phyloP scores from a whole-genome alignment of 92 coral and sea anemone species.

The Meandrina meandrites region DNA sequence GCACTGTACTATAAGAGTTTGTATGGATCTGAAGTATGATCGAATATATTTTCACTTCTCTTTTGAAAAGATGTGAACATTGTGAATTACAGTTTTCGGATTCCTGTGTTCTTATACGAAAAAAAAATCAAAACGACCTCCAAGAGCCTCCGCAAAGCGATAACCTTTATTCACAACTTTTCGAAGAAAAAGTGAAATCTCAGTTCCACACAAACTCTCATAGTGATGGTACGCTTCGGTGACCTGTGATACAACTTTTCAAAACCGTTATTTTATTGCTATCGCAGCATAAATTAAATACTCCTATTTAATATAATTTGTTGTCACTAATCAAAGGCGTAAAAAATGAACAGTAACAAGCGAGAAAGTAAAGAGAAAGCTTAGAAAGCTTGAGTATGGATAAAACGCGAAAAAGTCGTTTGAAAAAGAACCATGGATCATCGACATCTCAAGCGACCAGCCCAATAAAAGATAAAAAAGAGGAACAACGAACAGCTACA shows the following conservation, averaged over 20 bases:
- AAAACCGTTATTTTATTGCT: slow-evolving; percentile 34
- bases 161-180: not conserved
- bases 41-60: too few relatives aligned
- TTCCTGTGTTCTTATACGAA: too few relatives aligned
- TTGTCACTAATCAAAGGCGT: slow-evolving; percentile 44
- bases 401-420: slow-evolving; percentile 34
- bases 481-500: not conserved
- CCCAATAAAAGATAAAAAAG: not conserved
- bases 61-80: too few relatives aligned
- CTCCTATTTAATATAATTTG: slow-evolving; percentile 52
- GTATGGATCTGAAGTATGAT: too few relatives aligned
- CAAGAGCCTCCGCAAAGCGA: not conserved
- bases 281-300: slow-evolving; percentile 55
- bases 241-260: not conserved
- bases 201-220: not conserved
- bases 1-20: too few relatives aligned
- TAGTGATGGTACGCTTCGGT: not conserved
- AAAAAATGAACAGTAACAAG: slow-evolving; percentile 47
- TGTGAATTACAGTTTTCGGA: too few relatives aligned
- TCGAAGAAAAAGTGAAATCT: not conserved
- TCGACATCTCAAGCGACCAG: not conserved
- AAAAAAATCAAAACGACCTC: too few relatives aligned
- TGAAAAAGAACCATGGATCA: slow-evolving; percentile 15
- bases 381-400: slow-evolving; percentile 24
- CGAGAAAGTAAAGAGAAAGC: slow-evolving; percentile 28